phyloP scores from a whole-genome alignment of 2,797 vertebrate species.

The Hypotaenidia philippensis region DNA sequence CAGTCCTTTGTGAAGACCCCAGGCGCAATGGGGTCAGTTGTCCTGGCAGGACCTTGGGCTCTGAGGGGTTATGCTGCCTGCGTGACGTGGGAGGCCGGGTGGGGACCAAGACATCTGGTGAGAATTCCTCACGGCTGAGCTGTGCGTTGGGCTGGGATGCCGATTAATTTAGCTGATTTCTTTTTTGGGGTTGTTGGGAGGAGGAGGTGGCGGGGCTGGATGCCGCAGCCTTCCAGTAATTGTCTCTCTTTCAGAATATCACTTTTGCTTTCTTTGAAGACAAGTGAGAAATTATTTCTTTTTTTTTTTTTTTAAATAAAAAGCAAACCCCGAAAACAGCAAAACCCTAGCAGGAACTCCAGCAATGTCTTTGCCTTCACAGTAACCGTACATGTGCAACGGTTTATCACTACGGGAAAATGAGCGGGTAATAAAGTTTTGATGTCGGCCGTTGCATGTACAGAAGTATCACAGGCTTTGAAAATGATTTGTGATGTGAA shows the following conservation, averaged over 20 bases:
- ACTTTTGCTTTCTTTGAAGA: constrained; percentile 69
- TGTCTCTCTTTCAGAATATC: constrained; percentile 46
- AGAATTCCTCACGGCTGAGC: constrained; percentile 80
- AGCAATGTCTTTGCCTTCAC: constrained; percentile 37
- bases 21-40: accelerated
- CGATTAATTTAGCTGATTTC: constrained; percentile 74
- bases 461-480: constrained; percentile 46
- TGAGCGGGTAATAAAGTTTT: constrained; percentile 59
- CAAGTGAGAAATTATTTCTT: constrained; percentile 14
- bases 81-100: constrained; percentile 66
- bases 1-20: background rate
- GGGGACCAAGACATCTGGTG: constrained; percentile 75
- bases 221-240: constrained; percentile 65
- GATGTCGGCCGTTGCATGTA: constrained; percentile 41
- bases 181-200: constrained; percentile 61
- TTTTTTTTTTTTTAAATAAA: background rate
- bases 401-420: constrained; percentile 70
- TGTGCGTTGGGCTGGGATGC: constrained; percentile 77
- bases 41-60: background rate
- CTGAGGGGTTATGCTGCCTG: constrained; percentile 53
- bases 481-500: constrained; percentile 49
- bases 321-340: background rate
- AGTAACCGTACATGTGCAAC: constrained; percentile 74
- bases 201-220: background rate
- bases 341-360: background rate